Evolutionary conservation across 2,888 invertebrate species (phyloP), one percentile per base, ranked within the genome.

Genomic region (Drosophila longiperda): DNA sequence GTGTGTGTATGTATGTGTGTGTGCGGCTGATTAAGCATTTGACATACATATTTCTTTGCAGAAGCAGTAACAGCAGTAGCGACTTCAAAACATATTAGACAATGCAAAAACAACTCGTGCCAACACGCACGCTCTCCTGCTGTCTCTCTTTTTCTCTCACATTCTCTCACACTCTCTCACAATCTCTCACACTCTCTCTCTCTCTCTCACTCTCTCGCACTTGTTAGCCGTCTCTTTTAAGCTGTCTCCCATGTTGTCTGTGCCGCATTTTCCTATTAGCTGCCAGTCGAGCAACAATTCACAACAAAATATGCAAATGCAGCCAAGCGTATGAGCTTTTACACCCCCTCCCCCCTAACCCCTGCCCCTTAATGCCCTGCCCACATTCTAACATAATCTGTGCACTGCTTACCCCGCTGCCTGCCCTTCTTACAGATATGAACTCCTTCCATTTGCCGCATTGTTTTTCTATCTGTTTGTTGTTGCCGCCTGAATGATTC

Each of bases 231-330:
- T 57, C 11, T 50, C 17, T 52, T 11, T 45, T 9, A 26, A 33
- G 8, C 33, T 60, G 54, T 60, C 59, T 75, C 50, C 66, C 36
- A 52, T 55, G 55, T 64, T 73, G 75, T 82, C 74, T 89, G 72
- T 89, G 85, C 74, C 85, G 85, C 85, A 88, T 90, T 90, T 87
- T 87, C 76, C 90, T 89, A 90, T 87, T 87, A 90, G 89, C 86
- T 83, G 69, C 55, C 82, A 83, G 82, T 71, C 76, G 76, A 89
- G 74, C 80, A 86, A 83, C 87, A 89, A 89, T 90, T 87, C 66
- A 78, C 80, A 78, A 83, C 79, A 89, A 90, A 86, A 84, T 90
- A 83, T 87, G 86, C 89, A 87, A 90, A 89, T 90, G 78, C 90
- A 86, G 70, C 73, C 81, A 78, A 90, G 83, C 77, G 73, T 79